phyloP scores from a whole-genome alignment of 2,113 vertebrate genomes.

The Bothrops jararaca region DNA sequence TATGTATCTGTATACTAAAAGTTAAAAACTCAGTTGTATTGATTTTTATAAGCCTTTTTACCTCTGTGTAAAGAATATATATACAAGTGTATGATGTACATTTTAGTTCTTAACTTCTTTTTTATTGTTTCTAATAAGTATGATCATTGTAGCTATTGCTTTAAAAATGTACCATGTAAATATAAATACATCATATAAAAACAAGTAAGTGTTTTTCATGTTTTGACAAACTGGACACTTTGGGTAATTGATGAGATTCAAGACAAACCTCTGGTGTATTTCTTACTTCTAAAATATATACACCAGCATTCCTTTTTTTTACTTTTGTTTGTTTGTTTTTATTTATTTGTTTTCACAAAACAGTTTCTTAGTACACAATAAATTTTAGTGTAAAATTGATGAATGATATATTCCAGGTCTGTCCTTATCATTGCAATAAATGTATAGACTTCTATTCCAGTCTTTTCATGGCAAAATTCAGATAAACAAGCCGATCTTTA shows the following conservation, averaged over 20 bases:
- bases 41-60: constrained; percentile 96
- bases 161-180: constrained; percentile 89
- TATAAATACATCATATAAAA: constrained; percentile 82
- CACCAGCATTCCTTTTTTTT: neutral
- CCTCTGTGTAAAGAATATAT: constrained; percentile 92
- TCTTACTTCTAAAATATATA: neutral
- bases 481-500: neutral
- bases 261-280: neutral
- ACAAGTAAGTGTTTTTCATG: neutral
- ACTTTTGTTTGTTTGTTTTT: neutral
- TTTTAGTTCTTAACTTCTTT: constrained; percentile 89
- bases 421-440: neutral
- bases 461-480: neutral
- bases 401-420: no score
- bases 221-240: neutral
- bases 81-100: constrained; percentile 98
- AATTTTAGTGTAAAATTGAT: neutral
- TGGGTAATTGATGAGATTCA: neutral
- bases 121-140: constrained; percentile 97
- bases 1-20: constrained; percentile 84
- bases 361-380: neutral
- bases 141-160: constrained; percentile 90
- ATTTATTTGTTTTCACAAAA: neutral
- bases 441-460: neutral
- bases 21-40: constrained; percentile 81